A percentile compares a stretch with the other conserved stretches of the same genome.
Conservation (phyloP, 2,113 vertebrate species). For the Stercorarius parasiticus region DNA sequence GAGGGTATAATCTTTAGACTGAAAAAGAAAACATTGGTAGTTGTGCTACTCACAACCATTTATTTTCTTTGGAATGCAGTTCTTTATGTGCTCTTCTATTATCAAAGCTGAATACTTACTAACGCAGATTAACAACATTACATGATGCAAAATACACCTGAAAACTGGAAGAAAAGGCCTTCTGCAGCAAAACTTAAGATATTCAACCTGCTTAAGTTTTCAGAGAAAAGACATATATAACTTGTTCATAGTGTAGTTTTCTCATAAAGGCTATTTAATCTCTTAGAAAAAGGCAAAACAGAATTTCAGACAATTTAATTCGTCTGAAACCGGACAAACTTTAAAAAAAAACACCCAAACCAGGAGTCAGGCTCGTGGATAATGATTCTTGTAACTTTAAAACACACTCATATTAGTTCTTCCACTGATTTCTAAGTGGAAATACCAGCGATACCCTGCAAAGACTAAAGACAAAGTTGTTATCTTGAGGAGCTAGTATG, state of each 20-base stretch:
- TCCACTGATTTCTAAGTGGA: neutral
- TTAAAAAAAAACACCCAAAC: neutral
- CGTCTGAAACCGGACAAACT: neutral
- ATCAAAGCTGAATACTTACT: neutral
- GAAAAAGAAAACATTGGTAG: neutral
- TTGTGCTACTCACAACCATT: neutral
- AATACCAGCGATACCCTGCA: neutral
- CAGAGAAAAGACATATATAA: neutral
- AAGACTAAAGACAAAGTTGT: neutral
- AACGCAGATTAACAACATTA: neutral
- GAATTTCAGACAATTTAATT: neutral
- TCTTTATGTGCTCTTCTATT: neutral
- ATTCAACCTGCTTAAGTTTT: neutral
- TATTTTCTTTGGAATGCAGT: neutral
- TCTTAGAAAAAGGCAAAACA: neutral
- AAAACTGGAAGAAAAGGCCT: neutral
- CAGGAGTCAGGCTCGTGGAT: neutral
- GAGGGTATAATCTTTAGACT: neutral
- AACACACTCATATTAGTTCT: neutral
- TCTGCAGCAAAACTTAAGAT: neutral
- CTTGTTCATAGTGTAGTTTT: neutral
- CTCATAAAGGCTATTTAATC: neutral
- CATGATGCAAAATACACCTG: neutral
- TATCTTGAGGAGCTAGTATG: neutral
- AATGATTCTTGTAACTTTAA: neutral